phyloP scores from a whole-genome alignment of 2,113 vertebrate genomes.

The Myocastor coypus region DNA sequence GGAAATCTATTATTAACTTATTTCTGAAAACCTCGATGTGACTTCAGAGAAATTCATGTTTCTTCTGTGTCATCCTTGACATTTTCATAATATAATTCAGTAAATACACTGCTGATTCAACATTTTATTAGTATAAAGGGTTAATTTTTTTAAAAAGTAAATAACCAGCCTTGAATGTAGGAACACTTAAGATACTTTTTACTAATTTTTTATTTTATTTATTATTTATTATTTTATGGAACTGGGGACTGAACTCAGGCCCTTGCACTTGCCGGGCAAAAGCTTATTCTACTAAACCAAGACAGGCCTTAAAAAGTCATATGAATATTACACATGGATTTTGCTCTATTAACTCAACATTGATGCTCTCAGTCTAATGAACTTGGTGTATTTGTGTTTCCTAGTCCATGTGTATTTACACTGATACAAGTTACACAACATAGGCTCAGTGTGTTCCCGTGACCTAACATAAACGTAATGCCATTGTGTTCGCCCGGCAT shows the following conservation, averaged over 20 bases:
- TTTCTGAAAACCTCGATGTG: not conserved
- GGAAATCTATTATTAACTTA: not conserved
- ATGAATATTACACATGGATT: not conserved
- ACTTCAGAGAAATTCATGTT: not conserved
- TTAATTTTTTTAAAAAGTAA: not conserved
- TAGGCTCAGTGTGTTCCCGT: not conserved
- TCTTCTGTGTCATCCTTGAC: not conserved
- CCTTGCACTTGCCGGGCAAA: no score
- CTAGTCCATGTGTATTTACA: not conserved
- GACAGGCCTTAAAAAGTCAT: not conserved
- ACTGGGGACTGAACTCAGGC: no score
- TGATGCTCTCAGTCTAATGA: not conserved
- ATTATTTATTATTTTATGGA: no score
- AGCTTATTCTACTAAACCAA: no score
- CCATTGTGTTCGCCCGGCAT: not conserved
- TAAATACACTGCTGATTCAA: not conserved
- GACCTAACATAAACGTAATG: not conserved
- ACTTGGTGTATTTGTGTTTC: not conserved
- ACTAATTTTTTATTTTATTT: no score
- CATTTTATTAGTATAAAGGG: not conserved
- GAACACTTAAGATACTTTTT: not conserved
- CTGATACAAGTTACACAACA: not conserved
- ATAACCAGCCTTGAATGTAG: not conserved
- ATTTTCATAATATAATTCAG: not conserved
- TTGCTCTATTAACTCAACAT: conserved; percentile 21